Conservation (phyloP, 2,888 invertebrate genomes). For the Machimus atricapillus region DNA sequence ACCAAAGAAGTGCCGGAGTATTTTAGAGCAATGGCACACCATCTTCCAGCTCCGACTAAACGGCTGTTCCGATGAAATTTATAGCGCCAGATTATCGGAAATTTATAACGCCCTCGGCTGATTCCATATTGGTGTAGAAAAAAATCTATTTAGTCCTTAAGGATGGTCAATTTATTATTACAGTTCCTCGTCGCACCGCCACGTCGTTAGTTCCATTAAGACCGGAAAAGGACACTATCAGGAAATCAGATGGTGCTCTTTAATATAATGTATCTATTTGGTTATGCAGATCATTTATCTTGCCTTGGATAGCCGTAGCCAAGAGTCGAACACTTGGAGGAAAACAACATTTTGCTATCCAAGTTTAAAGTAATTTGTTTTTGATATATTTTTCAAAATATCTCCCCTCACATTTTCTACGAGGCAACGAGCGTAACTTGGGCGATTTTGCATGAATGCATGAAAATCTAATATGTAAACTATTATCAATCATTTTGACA, state of each 20-base stretch:
- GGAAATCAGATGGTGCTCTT: not conserved
- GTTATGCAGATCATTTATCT: not conserved
- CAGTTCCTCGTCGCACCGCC: not conserved
- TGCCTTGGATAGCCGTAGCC: not conserved
- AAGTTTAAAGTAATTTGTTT: not conserved
- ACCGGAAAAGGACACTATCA: not conserved
- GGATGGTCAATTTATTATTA: not conserved
- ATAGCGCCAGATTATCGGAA: conserved; percentile 9
- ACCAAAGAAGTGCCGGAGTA: not conserved
- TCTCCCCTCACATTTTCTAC: not conserved
- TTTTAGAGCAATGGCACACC: not conserved
- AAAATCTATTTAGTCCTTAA: not conserved
- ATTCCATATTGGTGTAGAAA: not conserved
- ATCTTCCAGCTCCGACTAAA: not conserved
- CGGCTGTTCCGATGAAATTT: not conserved
- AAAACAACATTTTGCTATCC: not conserved
- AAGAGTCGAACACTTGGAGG: not conserved
- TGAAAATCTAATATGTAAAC: too few relatives aligned
- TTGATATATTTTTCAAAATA: not conserved
- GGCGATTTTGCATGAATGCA: not conserved
- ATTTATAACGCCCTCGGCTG: conserved; percentile 1
- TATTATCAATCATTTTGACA: too few relatives aligned
- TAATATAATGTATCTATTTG: not conserved
- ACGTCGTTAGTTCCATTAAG: not conserved
- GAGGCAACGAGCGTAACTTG: not conserved